These are phyloP conservation scores for Meghimatium bilineatum DNA, from an alignment of 2,888 invertebrate genomes.

Conservation along the genomic window DNA sequence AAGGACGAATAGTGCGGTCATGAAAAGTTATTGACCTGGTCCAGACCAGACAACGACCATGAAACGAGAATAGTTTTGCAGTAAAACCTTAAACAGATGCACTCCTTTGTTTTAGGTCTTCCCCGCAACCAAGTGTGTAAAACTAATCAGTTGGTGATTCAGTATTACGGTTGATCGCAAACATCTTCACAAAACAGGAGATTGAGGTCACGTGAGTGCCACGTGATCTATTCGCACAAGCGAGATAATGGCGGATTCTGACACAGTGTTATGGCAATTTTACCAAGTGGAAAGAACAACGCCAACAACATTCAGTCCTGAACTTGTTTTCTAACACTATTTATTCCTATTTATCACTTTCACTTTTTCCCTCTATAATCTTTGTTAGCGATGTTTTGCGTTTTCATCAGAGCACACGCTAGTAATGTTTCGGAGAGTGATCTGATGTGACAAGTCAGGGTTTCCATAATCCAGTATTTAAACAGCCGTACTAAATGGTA, in stretches of 20 bases:
- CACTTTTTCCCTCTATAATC: too few species aligned
- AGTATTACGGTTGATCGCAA: neutral
- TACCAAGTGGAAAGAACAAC: neutral
- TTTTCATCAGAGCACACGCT: too few species aligned
- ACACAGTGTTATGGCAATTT: neutral
- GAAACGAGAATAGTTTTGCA: too few species aligned
- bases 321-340: neutral
- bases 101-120: neutral
- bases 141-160: neutral
- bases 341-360: too few species aligned
- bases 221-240: neutral
- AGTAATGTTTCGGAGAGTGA: too few species aligned
- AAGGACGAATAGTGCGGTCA: too few species aligned
- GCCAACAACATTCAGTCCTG: neutral
- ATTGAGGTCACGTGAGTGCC: constrained; percentile 9
- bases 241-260: neutral
- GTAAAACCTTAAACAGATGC: neutral
- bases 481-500: too few species aligned
- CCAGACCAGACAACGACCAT: too few species aligned
- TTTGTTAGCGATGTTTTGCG: too few species aligned
- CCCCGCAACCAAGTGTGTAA: neutral
- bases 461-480: too few species aligned
- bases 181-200: neutral
- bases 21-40: too few species aligned
- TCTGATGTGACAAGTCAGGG: too few species aligned